Base-by-base conservation (phyloP, 1,140 invertebrate species). In the Lanistes nyassanus region DNA sequence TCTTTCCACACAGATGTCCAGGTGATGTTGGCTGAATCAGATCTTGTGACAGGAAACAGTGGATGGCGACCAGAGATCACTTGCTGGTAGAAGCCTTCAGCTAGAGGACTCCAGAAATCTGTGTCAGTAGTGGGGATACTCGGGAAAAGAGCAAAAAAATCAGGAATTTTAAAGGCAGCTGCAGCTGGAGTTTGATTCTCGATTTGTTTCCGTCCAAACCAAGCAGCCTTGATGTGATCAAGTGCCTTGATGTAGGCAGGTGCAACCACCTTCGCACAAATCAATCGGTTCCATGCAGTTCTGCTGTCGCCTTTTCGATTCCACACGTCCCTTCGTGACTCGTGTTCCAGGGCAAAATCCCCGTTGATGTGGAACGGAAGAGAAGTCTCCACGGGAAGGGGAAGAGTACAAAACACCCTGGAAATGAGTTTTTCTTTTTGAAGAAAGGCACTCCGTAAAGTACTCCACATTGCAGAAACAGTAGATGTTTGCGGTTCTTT, bases 291-390 rank as follows among this genome's bases (percentile, higher is more conserved):
- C 86, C 86, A 87, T 19, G 74, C 62, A 51, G 75, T 79, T 64
- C 74, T 80, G 31, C 58, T 69, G 36, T 73, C 68, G 37, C 36
- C 64, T 31, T 82, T 69, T 31, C 39, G 60, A 23, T 78, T 62
- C 84, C 85, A 88, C 13, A 88, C 65, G 65, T 74, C 79, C 42
- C 85, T 64, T 64, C 86, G 77, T 23, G 83, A 74, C 74, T 86
- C 86, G 66, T 85, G 79, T 68, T 86, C 86, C 13, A 88, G 65
- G 26, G 84, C 84, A 81, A 88, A 88, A 76, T 86, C 83, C 9
- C 84, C 87, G 82, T 88, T 86, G 26, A 87, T 76, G 53, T 88
- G 80, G 26, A 85, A 78, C 26, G 85, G 86, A n/a, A 88, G 58
- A 26, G 81, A 80, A 23, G 85, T 85, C 31, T 80, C 55, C 16